Conservation (phyloP, 2,113 vertebrate genomes). For the Colaptes auratus region DNA sequence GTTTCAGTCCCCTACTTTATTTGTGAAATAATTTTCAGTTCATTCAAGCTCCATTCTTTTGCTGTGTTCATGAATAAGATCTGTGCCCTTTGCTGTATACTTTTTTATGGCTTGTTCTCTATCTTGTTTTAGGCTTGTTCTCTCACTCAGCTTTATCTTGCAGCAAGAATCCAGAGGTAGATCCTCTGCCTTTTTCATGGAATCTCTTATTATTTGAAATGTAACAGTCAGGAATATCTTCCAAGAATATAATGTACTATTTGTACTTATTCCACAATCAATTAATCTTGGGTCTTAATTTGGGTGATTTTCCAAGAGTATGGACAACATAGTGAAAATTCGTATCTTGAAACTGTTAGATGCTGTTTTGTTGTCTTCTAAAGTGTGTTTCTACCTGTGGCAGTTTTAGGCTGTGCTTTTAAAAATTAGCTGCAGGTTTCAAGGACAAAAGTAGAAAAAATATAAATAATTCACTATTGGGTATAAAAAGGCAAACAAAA, state of each 20-base stretch:
- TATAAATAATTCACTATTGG: too few species aligned
- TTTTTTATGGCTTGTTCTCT: not conserved
- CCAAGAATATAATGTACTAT: not conserved
- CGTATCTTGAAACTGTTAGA: not conserved
- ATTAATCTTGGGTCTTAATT: not conserved
- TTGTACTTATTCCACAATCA: not conserved
- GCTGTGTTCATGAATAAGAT: not conserved
- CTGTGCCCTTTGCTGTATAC: not conserved
- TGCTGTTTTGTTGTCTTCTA: not conserved
- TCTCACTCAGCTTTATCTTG: not conserved
- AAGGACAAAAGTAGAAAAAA: too few species aligned
- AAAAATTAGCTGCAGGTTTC: too few species aligned
- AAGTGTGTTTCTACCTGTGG: not conserved
- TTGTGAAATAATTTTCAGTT: not conserved
- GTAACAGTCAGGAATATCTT: not conserved
- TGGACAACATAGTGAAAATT: not conserved
- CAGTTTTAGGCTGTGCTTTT: too few species aligned
- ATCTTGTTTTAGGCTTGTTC: not conserved
- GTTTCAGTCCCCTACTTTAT: not conserved
- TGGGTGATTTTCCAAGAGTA: not conserved
- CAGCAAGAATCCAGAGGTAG: not conserved
- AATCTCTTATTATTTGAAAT: not conserved
- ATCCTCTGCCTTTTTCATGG: not conserved
- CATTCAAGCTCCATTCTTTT: not conserved
- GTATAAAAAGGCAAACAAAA: too few species aligned